These are phyloP conservation scores for Avahi laniger DNA, from an alignment of 2,797 vertebrate genomes.

Conservation along the genomic window DNA sequence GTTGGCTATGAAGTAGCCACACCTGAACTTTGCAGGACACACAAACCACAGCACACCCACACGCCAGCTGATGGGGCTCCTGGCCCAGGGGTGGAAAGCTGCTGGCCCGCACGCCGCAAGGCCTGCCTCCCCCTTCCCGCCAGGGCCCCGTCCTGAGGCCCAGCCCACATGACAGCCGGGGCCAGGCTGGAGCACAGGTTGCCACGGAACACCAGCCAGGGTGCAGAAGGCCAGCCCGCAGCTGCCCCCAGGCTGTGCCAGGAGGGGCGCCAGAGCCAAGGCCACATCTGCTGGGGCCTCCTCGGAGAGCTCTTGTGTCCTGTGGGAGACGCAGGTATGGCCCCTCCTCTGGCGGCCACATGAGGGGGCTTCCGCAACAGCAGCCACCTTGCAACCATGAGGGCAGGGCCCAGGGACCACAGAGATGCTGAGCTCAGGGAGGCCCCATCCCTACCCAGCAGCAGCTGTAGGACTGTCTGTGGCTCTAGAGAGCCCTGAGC, in stretches of 20 bases:
- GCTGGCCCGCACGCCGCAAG: background rate
- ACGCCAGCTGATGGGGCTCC: fast-evolving
- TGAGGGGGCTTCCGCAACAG: background rate
- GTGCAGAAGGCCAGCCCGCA: fast-evolving
- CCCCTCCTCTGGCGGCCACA: too few species aligned
- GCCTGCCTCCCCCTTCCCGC: background rate
- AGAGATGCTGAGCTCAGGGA: background rate
- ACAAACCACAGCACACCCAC: background rate
- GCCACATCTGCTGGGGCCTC: background rate
- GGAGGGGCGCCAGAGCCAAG: background rate
- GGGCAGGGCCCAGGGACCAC: background rate
- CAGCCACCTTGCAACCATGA: background rate
- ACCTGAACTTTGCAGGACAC: too few species aligned
- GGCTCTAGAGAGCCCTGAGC: background rate
- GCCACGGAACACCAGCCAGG: background rate
- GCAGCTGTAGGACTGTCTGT: too few species aligned
- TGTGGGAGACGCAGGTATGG: background rate
- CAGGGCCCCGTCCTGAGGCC: background rate
- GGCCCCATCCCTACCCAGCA: too few species aligned
- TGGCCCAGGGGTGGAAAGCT: background rate
- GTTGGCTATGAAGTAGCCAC: too few species aligned
- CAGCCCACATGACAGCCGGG: too few species aligned
- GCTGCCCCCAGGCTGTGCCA: background rate
- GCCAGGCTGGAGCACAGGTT: background rate
- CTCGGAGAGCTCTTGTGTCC: background rate